Percentiles rank a stretch among this genome's conserved stretches.
Conservation (phyloP, 2,888 invertebrate genomes). For the Laothoe populi region DNA sequence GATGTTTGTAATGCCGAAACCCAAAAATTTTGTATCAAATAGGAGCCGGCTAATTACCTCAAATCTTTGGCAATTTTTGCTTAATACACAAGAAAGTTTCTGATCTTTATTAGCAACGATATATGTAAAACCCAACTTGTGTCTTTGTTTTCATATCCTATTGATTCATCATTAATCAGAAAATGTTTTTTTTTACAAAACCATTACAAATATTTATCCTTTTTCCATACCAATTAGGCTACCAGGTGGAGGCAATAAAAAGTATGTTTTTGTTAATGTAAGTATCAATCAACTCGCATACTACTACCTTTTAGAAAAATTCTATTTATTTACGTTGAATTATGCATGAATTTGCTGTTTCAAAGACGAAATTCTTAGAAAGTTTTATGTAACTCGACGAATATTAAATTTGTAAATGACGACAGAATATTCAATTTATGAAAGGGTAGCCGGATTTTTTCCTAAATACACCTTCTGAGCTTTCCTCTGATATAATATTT, state of each 20-base stretch:
- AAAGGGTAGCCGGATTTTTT: constrained; percentile 43
- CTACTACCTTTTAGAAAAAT: constrained; percentile 25
- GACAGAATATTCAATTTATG: constrained; percentile 52
- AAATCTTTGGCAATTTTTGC: constrained; percentile 62
- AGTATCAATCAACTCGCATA: neutral
- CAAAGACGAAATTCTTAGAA: constrained; percentile 44
- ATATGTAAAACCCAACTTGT: neutral
- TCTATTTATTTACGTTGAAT: constrained; percentile 42
- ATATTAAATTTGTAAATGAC: constrained; percentile 52
- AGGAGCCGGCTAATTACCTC: neutral
- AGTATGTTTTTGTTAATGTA: neutral
- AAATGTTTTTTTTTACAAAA: neutral
- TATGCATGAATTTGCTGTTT: constrained; percentile 44
- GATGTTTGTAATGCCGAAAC: too few relatives aligned
- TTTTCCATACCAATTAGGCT: neutral
- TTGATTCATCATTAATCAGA: neutral
- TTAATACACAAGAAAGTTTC: constrained; percentile 59
- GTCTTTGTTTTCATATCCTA: neutral
- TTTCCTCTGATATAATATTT: constrained; percentile 9
- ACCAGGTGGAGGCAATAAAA: neutral
- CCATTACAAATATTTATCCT: neutral
- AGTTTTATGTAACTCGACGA: constrained; percentile 44
- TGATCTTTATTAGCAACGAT: constrained; percentile 36
- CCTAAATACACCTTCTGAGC: constrained; percentile 40
- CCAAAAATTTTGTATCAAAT: too few relatives aligned